Conservation (phyloP, 1,140 invertebrate genomes). For the Schlechtendalia chinensis region DNA sequence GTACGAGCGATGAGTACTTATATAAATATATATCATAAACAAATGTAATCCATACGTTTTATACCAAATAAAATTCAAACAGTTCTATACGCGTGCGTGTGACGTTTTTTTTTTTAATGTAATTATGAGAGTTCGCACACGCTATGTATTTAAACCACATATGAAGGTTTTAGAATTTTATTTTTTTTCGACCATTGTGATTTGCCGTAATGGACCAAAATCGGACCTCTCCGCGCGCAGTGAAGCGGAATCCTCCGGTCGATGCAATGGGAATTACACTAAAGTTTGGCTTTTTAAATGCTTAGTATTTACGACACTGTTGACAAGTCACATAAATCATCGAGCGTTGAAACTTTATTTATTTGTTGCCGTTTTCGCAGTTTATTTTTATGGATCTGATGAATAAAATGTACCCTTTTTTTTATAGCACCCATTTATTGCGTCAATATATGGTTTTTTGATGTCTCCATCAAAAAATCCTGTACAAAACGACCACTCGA, state of each 20-base stretch:
- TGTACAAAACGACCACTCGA: not conserved
- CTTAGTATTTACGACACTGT: conserved; percentile 6
- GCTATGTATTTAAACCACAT: not conserved
- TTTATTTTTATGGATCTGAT: not conserved
- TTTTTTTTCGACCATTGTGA: conserved; percentile 2
- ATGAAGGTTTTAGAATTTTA: not conserved
- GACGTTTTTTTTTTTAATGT: conserved; percentile 3
- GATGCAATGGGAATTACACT: conserved; percentile 2
- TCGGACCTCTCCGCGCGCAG: not conserved
- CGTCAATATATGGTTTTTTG: not conserved
- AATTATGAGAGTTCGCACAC: not conserved
- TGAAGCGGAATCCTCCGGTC: not conserved
- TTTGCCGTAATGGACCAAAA: conserved; percentile 9
- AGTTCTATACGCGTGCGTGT: not conserved
- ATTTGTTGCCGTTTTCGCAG: not conserved
- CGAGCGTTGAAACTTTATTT: conserved; percentile 8
- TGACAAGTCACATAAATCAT: conserved; percentile 28
- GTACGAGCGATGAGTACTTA: no score
- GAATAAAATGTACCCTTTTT: not conserved
- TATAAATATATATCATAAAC: no score
- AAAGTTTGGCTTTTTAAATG: conserved; percentile 27
- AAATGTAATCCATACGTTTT: not conserved
- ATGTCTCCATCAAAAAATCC: not conserved
- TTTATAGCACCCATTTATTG: not conserved
- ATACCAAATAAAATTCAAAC: not conserved